Base-by-base conservation (phyloP, 2,888 invertebrate species). In the Phortica magna region DNA sequence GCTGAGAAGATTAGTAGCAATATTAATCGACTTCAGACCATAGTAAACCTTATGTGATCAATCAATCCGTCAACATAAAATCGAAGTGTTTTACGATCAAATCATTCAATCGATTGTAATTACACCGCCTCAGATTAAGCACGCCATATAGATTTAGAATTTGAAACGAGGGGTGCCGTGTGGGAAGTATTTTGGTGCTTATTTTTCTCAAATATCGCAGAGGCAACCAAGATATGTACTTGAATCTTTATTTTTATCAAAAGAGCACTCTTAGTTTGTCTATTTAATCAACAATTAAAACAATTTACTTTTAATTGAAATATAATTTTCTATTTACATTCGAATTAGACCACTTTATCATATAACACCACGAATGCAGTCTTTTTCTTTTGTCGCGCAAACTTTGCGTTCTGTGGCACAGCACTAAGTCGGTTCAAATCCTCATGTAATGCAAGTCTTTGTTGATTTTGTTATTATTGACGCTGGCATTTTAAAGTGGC, bases 251-350 rank as follows among this genome's bases (percentile, higher is more conserved):
- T 1, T 31, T 31, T 31, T 31, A 53, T 53, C 53, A n/a, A 53
- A 12, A 59, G 39, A 7, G 39, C 64, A 31, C 64, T 14, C 19
- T 61, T 17, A 17, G n/a, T 59, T 41, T 53, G 19, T 41, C 12
- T 75, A 78, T 83, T 86, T 85, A 81, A 82, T 80, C 83, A 87
- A 81, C 84, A 88, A 85, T 87, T 85, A 84, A 86, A 88, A 83
- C 88, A 87, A 88, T 87, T 87, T 82, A 82, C 79, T 82, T 85
- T 87, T 87, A 87, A 87, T 87, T 87, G 88, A 84, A 84, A 88
- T 88, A 85, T 88, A 87, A 87, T 87, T 88, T 88, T 85, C 79
- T 87, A 84, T 87, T 87, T 88, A 80, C 87, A 83, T 85, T 80
- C 78, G 87, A 84, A 84, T 87, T 87, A 87, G 85, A 41, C 14